These are phyloP conservation scores for Bradysia coprophila DNA, from an alignment of 1,140 invertebrate species.

Conservation along the genomic window DNA sequence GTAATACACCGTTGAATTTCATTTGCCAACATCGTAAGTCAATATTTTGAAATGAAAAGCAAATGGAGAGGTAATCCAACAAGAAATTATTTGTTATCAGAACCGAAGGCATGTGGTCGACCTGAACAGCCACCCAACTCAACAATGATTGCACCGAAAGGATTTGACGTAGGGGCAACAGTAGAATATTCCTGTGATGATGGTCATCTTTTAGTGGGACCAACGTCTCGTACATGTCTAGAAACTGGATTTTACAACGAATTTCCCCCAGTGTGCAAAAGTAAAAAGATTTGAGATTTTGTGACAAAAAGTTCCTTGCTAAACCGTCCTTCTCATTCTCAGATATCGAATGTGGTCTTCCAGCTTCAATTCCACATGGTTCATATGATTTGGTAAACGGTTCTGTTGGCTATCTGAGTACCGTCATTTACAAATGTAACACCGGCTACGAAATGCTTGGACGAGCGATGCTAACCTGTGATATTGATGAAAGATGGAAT, in stretches of 20 bases:
- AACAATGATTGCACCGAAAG: constrained; percentile 48
- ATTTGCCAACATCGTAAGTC: constrained; percentile 88
- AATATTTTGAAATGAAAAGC: neutral
- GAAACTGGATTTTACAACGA: constrained; percentile 88
- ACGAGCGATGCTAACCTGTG: constrained; percentile 64
- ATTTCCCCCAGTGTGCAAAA: constrained; percentile 82
- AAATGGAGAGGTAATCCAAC: too few relatives aligned
- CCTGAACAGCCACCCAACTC: constrained; percentile 88
- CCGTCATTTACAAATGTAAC: constrained; percentile 67
- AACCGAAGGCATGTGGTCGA: constrained; percentile 73
- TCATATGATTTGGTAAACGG: constrained; percentile 64
- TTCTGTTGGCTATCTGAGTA: constrained; percentile 65
- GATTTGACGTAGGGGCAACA: constrained; percentile 67
- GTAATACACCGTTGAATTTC: constrained; percentile 67
- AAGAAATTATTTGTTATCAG: constrained; percentile 24
- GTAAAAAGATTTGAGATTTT: constrained; percentile 33
- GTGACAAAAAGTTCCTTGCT: neutral
- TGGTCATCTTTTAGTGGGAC: constrained; percentile 73
- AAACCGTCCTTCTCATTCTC: constrained; percentile 5
- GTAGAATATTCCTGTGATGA: constrained; percentile 75
- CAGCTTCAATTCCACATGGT: constrained; percentile 69
- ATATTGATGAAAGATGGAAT: constrained; percentile 86
- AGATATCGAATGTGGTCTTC: constrained; percentile 80
- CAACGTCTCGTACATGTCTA: constrained; percentile 61
- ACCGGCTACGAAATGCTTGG: constrained; percentile 70